These are phyloP conservation scores for Trypoxylus dichotomus DNA, from an alignment of 1,140 invertebrate genomes.

Conservation along the genomic window DNA sequence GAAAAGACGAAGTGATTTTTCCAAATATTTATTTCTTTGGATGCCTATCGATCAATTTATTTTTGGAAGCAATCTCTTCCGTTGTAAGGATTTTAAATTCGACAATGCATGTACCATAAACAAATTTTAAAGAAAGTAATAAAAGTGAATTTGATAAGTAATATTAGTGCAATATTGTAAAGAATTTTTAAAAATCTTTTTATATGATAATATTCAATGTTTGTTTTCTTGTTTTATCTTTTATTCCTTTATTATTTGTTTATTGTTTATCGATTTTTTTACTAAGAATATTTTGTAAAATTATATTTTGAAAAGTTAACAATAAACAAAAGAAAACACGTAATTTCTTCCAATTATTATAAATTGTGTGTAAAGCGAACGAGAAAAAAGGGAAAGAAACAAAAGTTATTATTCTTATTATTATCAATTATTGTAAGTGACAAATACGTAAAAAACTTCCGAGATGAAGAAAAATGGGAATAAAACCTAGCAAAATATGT, in stretches of 20 bases:
- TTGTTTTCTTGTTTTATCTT: constrained; percentile 11
- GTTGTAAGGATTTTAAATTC: constrained; percentile 15
- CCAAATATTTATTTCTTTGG: background rate
- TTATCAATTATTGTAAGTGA: constrained; percentile 43
- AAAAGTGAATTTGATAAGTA: background rate
- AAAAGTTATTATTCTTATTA: constrained; percentile 1
- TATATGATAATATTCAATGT: background rate
- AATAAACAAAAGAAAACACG: background rate
- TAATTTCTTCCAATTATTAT: constrained; percentile 46
- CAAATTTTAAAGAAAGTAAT: background rate
- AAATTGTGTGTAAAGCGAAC: constrained; percentile 40
- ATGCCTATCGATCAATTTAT: background rate
- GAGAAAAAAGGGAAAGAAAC: background rate
- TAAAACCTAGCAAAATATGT: constrained; percentile 48
- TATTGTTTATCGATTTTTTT: constrained; percentile 1
- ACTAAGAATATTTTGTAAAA: constrained; percentile 30
- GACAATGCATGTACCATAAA: background rate
- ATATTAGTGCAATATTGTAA: constrained; percentile 24
- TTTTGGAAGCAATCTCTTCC: background rate
- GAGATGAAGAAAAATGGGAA: constrained; percentile 3
- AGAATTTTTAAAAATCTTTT: constrained; percentile 9
- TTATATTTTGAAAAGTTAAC: constrained; percentile 46
- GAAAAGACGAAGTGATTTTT: background rate
- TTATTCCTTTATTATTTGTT: background rate
- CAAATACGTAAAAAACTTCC: constrained; percentile 38